These are phyloP conservation scores for Rotaria sp. DNA, from an alignment of 2,888 invertebrate genomes.

Conservation along the genomic window DNA sequence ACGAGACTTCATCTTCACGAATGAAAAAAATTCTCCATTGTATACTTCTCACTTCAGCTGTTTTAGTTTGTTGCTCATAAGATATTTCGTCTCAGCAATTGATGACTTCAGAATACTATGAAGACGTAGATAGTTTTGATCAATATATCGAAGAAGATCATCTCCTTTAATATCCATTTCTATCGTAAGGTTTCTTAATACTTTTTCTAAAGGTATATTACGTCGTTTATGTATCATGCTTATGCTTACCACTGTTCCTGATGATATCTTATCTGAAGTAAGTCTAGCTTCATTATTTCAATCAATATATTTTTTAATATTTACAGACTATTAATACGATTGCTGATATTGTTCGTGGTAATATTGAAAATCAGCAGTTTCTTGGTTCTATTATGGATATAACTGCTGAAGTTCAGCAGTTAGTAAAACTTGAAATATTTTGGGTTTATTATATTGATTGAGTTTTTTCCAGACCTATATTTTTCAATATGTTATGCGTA, in stretches of 20 bases:
- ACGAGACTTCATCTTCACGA: too few relatives aligned
- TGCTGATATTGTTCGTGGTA: conserved; percentile 84
- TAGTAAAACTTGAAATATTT: neutral
- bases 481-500: conserved; percentile 87
- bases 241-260: conserved; percentile 91
- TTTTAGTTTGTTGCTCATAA: too few relatives aligned
- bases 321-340: conserved; percentile 77
- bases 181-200: too few relatives aligned
- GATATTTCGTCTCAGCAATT: too few relatives aligned
- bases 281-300: neutral
- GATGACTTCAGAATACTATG: too few relatives aligned
- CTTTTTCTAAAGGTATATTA: conserved; percentile 65
- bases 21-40: too few relatives aligned
- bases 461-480: conserved; percentile 66
- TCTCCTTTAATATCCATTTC: too few relatives aligned
- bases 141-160: too few relatives aligned
- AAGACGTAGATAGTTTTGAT: too few relatives aligned
- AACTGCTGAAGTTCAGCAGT: neutral
- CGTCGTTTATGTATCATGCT: conserved; percentile 77
- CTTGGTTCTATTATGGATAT: conserved; percentile 75
- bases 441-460: too few relatives aligned
- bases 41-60: too few relatives aligned
- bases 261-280: conserved; percentile 80
- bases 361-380: conserved; percentile 79
- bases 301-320: too few relatives aligned